phyloP scores from a whole-genome alignment of 2,797 vertebrate species.

The Artibeus jamaicensis region DNA sequence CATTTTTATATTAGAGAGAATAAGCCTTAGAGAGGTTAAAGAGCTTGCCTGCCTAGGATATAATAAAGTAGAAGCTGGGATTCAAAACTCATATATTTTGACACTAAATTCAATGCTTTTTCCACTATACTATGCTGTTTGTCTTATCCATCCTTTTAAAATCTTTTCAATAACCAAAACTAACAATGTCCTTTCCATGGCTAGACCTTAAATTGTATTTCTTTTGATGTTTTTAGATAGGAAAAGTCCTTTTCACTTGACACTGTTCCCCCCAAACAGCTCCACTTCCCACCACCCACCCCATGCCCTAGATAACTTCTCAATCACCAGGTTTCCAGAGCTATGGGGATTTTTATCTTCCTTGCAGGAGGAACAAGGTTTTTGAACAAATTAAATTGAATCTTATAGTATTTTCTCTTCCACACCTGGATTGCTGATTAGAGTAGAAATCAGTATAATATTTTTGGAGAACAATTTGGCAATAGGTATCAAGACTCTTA shows the following conservation, averaged over 20 bases:
- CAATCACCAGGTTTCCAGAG: background rate
- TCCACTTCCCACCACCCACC: too few relatives aligned
- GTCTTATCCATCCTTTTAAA: background rate
- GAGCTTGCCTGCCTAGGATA: background rate
- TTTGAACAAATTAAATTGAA: conserved; percentile 68
- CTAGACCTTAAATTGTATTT: conserved; percentile 39
- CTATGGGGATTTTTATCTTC: conserved; percentile 54
- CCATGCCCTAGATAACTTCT: background rate
- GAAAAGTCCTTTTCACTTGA: conserved; percentile 19
- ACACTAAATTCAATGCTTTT: background rate
- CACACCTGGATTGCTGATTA: conserved; percentile 43
- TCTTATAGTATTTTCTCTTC: conserved; percentile 42
- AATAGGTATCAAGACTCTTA: conserved; percentile 43
- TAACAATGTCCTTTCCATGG: conserved; percentile 35
- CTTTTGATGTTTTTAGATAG: conserved; percentile 57
- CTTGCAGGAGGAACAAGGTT: conserved; percentile 35
- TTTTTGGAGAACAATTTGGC: conserved; percentile 55
- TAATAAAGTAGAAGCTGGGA: background rate
- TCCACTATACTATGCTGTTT: background rate
- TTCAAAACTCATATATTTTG: conserved; percentile 41
- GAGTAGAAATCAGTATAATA: conserved; percentile 49
- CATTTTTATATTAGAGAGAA: conserved; percentile 53
- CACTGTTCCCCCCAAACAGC: background rate
- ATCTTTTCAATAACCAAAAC: conserved; percentile 37
- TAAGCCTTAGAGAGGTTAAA: conserved; percentile 37